These are phyloP conservation scores for Microcebus griseorufus DNA, from an alignment of 2,113 vertebrate genomes.

Conservation along the genomic window DNA sequence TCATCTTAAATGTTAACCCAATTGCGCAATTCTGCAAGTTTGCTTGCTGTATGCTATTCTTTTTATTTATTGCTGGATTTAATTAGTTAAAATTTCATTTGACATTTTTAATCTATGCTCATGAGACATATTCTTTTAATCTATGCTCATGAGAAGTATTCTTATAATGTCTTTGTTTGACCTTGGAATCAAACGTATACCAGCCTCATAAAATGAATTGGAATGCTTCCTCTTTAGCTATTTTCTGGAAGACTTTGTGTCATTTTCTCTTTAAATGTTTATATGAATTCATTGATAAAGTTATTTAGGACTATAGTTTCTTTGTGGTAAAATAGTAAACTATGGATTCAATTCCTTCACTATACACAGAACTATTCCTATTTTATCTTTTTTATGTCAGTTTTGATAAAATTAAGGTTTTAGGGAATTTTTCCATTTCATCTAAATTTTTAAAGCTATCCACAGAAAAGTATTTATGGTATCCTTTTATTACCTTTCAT, in stretches of 20 bases:
- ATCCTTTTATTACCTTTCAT: neutral
- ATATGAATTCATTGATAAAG: neutral
- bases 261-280: neutral
- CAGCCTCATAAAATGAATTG: neutral
- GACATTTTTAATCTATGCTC: neutral
- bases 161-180: neutral
- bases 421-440: neutral
- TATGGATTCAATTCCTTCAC: neutral
- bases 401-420: constrained; percentile 33
- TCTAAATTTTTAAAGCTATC: constrained; percentile 18
- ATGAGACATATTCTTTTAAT: neutral
- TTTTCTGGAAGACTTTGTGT: neutral
- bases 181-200: neutral
- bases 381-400: neutral
- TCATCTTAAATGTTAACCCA: neutral
- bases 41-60: neutral
- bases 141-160: neutral
- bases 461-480: neutral
- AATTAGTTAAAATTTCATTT: neutral
- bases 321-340: neutral
- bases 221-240: neutral
- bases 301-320: neutral
- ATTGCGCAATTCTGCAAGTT: neutral
- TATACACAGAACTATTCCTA: neutral
- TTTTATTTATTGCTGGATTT: neutral